phyloP scores from a whole-genome alignment of 2,113 vertebrate genomes.

The Varanus komodoensis region DNA sequence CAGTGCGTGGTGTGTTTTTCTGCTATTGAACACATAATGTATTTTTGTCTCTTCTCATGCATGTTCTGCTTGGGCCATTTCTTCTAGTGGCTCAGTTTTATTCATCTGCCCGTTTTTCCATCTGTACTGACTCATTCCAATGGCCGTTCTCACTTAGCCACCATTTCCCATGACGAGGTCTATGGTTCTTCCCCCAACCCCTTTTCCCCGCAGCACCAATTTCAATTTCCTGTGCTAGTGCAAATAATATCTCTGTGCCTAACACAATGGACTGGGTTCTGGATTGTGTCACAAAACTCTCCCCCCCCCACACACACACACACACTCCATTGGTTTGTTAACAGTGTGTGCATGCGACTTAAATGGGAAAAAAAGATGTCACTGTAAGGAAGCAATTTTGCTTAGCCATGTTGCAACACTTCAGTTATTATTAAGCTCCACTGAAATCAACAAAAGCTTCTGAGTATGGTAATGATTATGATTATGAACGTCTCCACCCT shows the following conservation, averaged over 20 bases:
- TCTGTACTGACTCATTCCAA: slow-evolving; percentile 33
- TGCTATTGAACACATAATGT: slow-evolving; percentile 34
- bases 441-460: slow-evolving; percentile 70
- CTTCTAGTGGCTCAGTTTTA: slow-evolving; percentile 47
- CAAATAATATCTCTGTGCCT: slow-evolving; percentile 66
- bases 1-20: slow-evolving; percentile 51
- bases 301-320: slow-evolving; percentile 59
- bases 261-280: slow-evolving; percentile 64
- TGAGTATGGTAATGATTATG: slow-evolving; percentile 63
- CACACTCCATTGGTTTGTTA: slow-evolving; percentile 58
- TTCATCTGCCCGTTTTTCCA: slow-evolving; percentile 34
- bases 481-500: slow-evolving; percentile 54
- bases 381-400: slow-evolving; percentile 61
- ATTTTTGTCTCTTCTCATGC: slow-evolving; percentile 46
- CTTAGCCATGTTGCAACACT: slow-evolving; percentile 64
- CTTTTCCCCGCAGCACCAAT: slow-evolving; percentile 50
- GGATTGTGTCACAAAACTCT: slow-evolving; percentile 70
- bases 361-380: slow-evolving; percentile 71
- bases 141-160: slow-evolving; percentile 58
- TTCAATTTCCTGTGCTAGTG: slow-evolving; percentile 71
- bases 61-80: slow-evolving; percentile 22
- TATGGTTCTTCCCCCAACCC: slow-evolving; percentile 33
- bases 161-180: slow-evolving; percentile 60
- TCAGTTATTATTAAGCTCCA: slow-evolving; percentile 73
- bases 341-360: slow-evolving; percentile 63